phyloP scores from a whole-genome alignment of 2,797 vertebrate genomes.

The Phoeniculus purpureus region DNA sequence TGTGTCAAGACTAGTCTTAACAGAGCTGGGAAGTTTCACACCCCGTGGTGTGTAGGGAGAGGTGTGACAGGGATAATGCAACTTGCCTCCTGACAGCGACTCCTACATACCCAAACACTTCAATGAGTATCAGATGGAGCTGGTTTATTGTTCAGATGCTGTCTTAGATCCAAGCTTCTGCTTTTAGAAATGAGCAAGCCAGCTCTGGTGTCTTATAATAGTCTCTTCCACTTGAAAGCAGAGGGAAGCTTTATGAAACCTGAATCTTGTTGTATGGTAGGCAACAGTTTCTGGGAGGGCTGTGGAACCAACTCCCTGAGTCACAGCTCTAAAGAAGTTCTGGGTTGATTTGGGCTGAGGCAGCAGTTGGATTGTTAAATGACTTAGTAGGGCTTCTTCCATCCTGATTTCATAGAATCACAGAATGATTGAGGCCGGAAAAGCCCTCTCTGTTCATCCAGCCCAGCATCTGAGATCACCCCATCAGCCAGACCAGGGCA shows the following conservation, averaged over 20 bases:
- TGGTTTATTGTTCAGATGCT: neutral
- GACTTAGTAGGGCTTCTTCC: neutral
- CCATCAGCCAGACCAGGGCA: no score
- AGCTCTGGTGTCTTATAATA: neutral
- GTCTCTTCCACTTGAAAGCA: neutral
- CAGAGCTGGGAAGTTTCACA: conserved; percentile 46
- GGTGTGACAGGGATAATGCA: neutral
- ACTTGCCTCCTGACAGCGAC: fast-evolving
- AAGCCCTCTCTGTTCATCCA: no score
- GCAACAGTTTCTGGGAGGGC: neutral
- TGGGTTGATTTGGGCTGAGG: neutral
- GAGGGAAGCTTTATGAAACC: neutral
- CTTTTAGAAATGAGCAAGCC: neutral
- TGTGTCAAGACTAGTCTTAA: conserved; percentile 34
- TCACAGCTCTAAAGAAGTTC: neutral
- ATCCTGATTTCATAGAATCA: neutral
- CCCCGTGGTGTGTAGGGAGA: conserved; percentile 25
- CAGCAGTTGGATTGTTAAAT: neutral
- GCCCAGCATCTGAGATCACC: no score
- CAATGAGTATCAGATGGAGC: neutral
- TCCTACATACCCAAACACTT: fast-evolving
- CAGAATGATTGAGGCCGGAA: no score
- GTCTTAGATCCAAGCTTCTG: neutral
- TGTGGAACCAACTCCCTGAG: neutral
- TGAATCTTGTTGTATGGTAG: neutral